These are phyloP conservation scores for Phrynosoma blainvillii DNA, from an alignment of 2,113 vertebrate species.

Conservation along the genomic window DNA sequence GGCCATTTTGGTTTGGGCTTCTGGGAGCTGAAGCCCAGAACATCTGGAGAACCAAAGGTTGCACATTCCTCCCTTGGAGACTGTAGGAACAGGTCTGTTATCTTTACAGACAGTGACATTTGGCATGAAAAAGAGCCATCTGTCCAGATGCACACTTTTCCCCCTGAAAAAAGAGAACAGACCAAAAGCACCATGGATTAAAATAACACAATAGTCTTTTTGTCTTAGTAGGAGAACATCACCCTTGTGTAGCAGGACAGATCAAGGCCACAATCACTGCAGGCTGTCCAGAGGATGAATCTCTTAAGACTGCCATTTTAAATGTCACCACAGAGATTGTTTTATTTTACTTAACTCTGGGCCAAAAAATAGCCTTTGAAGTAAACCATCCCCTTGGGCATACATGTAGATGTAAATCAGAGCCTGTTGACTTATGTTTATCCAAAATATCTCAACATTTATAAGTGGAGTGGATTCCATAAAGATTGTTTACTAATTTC, in stretches of 20 bases:
- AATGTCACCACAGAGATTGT: constrained; percentile 52
- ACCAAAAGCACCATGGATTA: constrained; percentile 35
- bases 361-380: constrained; percentile 67
- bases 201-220: constrained; percentile 41
- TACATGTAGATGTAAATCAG: constrained; percentile 49
- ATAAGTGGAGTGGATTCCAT: constrained; percentile 49
- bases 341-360: constrained; percentile 62
- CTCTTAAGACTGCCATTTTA: constrained; percentile 60
- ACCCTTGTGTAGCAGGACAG: constrained; percentile 37
- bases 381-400: constrained; percentile 62
- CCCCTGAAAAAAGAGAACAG: constrained; percentile 17
- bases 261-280: constrained; percentile 36
- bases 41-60: not conserved
- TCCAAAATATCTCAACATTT: constrained; percentile 55
- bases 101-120: not conserved
- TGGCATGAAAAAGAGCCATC: constrained; percentile 55
- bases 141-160: constrained; percentile 57
- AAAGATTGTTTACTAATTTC: constrained; percentile 53
- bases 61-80: not conserved
- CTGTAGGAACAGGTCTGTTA: not conserved
- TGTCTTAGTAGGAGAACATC: constrained; percentile 50
- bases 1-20: not conserved
- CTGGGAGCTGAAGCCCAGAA: not conserved
- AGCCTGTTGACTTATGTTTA: constrained; percentile 59
- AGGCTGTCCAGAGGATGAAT: constrained; percentile 23